Base-by-base conservation (phyloP, 2,888 invertebrate genomes). In the Eueremaeus valkanovi region DNA sequence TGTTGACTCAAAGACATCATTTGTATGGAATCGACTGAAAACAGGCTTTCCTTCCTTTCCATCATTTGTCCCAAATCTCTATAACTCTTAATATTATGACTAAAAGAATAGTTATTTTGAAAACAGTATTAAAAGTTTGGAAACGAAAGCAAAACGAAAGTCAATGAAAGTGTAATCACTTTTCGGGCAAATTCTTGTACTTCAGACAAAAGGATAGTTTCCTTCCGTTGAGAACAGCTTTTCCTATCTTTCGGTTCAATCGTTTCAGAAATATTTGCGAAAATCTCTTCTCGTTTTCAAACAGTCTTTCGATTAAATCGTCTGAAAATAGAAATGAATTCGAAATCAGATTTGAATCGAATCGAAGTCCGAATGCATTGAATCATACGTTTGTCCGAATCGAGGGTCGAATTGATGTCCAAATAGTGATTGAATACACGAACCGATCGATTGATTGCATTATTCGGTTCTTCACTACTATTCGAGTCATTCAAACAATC, bases 151-250 rank as follows among this genome's bases (percentile, higher is more conserved):
- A n/a, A n/a, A n/a, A n/a, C n/a, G n/a, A n/a, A n/a, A n/a, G n/a
- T n/a, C n/a, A n/a, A n/a, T n/a, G n/a, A n/a, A n/a, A n/a, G n/a
- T n/a, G n/a, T n/a, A n/a, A n/a, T 24, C 18, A 68, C 68, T 24
- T 42, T 40, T 68, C 3, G 3, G 68, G 42, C 68, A 68, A 68
- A 68, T 68, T 68, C 40, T 68, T 68, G 24, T 24, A 42, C 24
- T 68, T 68, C 1, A 68, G 40, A 40, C 18, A 40, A 36, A 68
- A 68, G 40, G 40, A 68, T 21, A 68, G 9, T 40, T 68, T 68
- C 3, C 36, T 16, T 5, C 27, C 40, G 1, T 33, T 31, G 6
- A 63, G 31, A 13, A 63, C 11, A 8, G n/a, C 3, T 24, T 24
- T 3, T 1, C 16, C 27, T 6, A 68, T 3, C 27, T 36, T 33